Conservation (phyloP, 1,140 invertebrate species). For the Penaeus chinensis region DNA sequence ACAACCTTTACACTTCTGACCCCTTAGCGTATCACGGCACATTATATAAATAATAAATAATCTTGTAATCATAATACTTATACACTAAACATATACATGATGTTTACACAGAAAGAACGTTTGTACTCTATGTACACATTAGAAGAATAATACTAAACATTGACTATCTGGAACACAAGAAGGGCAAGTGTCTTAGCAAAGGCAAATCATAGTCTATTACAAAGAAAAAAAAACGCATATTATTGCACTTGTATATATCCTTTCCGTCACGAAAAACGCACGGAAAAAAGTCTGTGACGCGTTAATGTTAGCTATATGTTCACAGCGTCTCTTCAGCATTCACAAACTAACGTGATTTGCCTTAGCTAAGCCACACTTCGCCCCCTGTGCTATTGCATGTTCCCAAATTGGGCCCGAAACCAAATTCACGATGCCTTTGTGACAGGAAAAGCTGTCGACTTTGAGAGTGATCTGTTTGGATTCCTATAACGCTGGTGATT, state of each 20-base stretch:
- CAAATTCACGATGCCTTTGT: too few relatives aligned
- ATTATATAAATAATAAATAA: constrained; percentile 34
- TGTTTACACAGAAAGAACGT: constrained; percentile 5
- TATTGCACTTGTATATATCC: too few relatives aligned
- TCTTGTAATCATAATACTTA: constrained; percentile 21
- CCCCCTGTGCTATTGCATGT: constrained; percentile 3
- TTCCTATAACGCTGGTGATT: too few relatives aligned
- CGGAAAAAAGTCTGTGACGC: too few relatives aligned
- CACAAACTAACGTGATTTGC: constrained; percentile 1
- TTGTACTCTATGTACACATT: constrained; percentile 37
- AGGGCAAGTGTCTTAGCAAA: neutral
- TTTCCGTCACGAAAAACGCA: too few relatives aligned
- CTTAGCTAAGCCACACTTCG: too few relatives aligned
- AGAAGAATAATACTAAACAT: constrained; percentile 22
- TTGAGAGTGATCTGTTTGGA: too few relatives aligned
- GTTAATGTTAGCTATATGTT: too few relatives aligned
- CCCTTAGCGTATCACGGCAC: constrained; percentile 23
- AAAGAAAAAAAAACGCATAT: too few relatives aligned
- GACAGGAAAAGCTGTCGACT: too few relatives aligned
- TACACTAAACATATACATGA: constrained; percentile 20
- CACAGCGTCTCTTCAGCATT: neutral
- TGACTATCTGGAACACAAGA: neutral
- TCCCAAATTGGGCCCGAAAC: constrained; percentile 22
- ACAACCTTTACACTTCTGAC: constrained; percentile 9
- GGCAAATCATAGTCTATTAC: too few relatives aligned